Conservation (phyloP, 2,797 vertebrate genomes). For the Acipenser oxyrinchus region DNA sequence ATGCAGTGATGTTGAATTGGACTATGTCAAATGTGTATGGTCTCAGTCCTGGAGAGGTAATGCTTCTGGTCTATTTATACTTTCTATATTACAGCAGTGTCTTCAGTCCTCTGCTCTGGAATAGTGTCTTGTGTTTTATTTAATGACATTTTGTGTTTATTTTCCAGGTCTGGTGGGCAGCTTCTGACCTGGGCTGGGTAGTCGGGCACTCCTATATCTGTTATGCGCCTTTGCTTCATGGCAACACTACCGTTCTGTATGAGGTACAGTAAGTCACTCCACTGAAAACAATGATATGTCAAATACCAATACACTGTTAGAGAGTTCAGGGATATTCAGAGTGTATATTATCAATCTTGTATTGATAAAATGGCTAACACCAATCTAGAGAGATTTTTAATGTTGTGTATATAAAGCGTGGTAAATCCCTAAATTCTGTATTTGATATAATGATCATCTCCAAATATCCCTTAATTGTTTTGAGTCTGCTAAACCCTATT, state of each 20-base stretch:
- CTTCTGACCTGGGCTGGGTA: constrained; percentile 95
- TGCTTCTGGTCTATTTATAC: constrained; percentile 13
- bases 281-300: too few species aligned
- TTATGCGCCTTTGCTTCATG: constrained; percentile 87
- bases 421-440: too few species aligned
- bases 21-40: constrained; percentile 92
- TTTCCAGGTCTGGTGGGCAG: constrained; percentile 95
- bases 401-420: too few species aligned
- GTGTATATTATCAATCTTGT: too few species aligned
- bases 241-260: constrained; percentile 85
- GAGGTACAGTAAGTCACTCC: constrained; percentile 58
- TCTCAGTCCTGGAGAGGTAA: constrained; percentile 85
- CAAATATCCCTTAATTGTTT: too few species aligned
- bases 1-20: constrained; percentile 93
- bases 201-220: constrained; percentile 97
- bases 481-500: too few species aligned
- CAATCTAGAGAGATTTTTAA: too few species aligned
- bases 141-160: background rate
- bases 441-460: too few species aligned
- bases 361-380: too few species aligned
- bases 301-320: too few species aligned
- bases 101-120: background rate
- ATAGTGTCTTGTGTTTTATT: constrained; percentile 22
- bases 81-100: background rate
- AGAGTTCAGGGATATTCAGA: too few species aligned